phyloP scores from a whole-genome alignment of 2,797 vertebrate genomes.

The Euphonia xanthogaster region DNA sequence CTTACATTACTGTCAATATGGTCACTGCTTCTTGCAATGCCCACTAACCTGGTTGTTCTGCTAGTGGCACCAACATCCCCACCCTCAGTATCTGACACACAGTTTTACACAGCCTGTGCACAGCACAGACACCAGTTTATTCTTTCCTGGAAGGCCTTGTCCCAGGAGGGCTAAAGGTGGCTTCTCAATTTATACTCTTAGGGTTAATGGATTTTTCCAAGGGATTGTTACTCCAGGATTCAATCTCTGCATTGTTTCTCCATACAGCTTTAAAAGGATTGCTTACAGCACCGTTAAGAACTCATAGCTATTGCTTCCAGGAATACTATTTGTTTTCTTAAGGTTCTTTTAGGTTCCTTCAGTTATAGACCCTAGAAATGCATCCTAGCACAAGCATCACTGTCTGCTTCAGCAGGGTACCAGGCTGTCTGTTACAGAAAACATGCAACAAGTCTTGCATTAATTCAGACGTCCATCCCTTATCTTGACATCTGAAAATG shows the following conservation, averaged over 20 bases:
- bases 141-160: not conserved
- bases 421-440: slow-evolving; percentile 28
- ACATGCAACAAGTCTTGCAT: slow-evolving; percentile 64
- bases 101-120: not conserved
- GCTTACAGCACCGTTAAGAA: not conserved
- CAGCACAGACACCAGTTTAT: not conserved
- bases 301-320: not conserved
- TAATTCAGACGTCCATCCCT: slow-evolving; percentile 53
- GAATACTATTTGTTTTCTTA: not conserved
- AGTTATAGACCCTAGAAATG: not conserved
- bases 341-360: not conserved
- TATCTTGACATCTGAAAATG: slow-evolving; percentile 68
- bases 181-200: not conserved
- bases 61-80: not conserved
- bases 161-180: not conserved
- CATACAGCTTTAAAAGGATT: not conserved
- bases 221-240: not conserved
- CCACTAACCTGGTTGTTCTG: not conserved
- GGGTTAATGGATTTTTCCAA: not conserved
- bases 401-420: slow-evolving; percentile 6
- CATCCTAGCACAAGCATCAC: not conserved
- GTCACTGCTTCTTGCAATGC: not conserved
- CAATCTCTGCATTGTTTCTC: not conserved
- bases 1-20: not conserved
- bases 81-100: not conserved